Evolutionary conservation across 2,113 vertebrate species (phyloP).

Genomic region (Mystacornis crossleyi): DNA sequence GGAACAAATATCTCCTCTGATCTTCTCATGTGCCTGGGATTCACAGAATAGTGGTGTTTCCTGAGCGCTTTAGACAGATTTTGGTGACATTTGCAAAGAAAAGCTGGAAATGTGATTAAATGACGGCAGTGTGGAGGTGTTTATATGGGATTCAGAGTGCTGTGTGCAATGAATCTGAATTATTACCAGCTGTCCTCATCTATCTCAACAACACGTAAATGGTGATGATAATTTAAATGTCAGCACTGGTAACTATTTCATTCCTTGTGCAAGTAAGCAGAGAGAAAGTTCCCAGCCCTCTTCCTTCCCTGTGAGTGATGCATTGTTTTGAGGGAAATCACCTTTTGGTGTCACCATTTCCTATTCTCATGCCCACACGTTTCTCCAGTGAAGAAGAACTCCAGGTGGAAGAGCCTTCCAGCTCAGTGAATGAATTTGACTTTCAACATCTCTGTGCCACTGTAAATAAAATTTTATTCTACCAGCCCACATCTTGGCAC

Average conservation of each 20-base stretch:
- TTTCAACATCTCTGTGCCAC: not conserved
- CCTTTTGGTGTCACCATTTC: not conserved
- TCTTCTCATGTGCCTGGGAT: not conserved
- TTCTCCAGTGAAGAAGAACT: not conserved
- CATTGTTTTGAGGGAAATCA: not conserved
- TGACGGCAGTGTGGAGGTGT: not conserved
- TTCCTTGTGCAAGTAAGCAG: not conserved
- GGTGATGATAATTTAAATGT: slow-evolving; percentile 39
- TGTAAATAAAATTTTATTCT: not conserved
- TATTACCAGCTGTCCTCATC: not conserved
- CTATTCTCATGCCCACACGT: not conserved
- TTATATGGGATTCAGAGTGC: not conserved
- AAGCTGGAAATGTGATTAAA: not conserved
- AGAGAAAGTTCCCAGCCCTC: not conserved
- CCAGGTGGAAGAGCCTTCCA: not conserved
- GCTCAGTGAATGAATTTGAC: not conserved
- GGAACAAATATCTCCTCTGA: not conserved
- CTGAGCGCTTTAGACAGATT: not conserved
- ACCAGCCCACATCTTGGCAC: not conserved
- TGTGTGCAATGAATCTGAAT: not conserved
- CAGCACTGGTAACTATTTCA: slow-evolving; percentile 5
- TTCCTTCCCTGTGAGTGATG: not conserved
- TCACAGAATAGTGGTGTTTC: not conserved
- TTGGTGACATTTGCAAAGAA: not conserved
- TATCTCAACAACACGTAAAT: not conserved